These are phyloP conservation scores for Drosophila oshimai DNA, from an alignment of 1,140 invertebrate genomes.

Conservation along the genomic window DNA sequence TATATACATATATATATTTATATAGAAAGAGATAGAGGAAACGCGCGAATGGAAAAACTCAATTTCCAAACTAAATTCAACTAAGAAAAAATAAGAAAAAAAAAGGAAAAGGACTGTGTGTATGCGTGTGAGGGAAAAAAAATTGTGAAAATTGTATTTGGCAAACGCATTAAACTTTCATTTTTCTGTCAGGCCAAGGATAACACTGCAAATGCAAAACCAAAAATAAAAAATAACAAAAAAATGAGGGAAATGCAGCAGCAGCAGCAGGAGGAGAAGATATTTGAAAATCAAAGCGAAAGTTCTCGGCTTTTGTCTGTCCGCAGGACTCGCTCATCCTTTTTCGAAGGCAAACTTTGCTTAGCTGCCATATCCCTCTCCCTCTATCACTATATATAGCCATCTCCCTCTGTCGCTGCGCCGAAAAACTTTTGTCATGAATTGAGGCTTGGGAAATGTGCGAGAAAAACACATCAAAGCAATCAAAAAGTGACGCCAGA, in stretches of 20 bases:
- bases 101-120: not conserved
- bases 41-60: conserved; percentile 47
- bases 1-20: conserved; percentile 9
- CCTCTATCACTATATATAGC: not conserved
- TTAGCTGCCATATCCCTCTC: not conserved
- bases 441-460: conserved; percentile 79
- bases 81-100: conserved; percentile 26
- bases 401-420: conserved; percentile 14
- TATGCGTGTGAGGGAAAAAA: conserved; percentile 24
- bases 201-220: conserved; percentile 55
- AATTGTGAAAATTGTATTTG: conserved; percentile 80
- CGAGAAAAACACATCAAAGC: conserved; percentile 80
- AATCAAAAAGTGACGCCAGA: conserved; percentile 82
- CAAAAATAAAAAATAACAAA: conserved; percentile 13
- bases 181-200: conserved; percentile 78
- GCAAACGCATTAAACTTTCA: conserved; percentile 82
- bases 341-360: conserved; percentile 33
- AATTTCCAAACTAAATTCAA: conserved; percentile 66
- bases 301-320: conserved; percentile 71
- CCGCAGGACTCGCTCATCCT: conserved; percentile 33
- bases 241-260: conserved; percentile 15
- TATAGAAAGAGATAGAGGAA: conserved; percentile 19
- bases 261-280: conserved; percentile 26
- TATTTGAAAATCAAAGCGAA: conserved; percentile 80
- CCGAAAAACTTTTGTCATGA: conserved; percentile 79